Base-by-base conservation (phyloP, 2,888 invertebrate species). In the Drosophila merina region DNA sequence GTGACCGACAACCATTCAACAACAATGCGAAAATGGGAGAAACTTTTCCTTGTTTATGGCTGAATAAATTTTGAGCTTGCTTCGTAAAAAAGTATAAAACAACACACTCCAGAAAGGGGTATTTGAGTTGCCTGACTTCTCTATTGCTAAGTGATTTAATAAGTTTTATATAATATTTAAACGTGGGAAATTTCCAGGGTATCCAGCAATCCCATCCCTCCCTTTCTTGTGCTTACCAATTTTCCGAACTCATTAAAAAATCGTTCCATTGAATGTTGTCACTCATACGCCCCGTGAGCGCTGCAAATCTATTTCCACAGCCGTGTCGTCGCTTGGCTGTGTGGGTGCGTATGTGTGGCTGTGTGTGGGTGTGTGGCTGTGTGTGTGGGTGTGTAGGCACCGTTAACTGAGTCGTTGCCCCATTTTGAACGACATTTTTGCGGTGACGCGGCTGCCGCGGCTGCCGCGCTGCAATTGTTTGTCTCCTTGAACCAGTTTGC, bases 401-500 rank as follows among this genome's bases (percentile, higher is more conserved):
- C 56, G 66, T 72, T 74, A 76, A 71, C 59, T 48, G 50, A 77
- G 74, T 78, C 77, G 69, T 72, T 75, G 56, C 44, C 52, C 59
- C 52, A 36, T 57, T 71, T 75, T 57, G 70, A 67, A 84, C 70
- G 84, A 84, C 86, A 82, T 76, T 86, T 80, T 68, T 81, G 74
- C 69, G 76, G 60, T 70, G 42, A 62, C 44, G 66, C 28, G 40
- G 30, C 38, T 47, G 57, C 20, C 25, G 50, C 56, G 64, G 30
- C 38, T 47, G 57, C 20, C 25, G 50, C 56, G 64, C 33, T 63
- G 80, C 84, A 77, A 78, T 81, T 86, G 82, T 67, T 76, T 86
- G 79, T 84, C 79, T 81, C 82, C 82, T 83, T 83, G 82, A 86
- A 84, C 87, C 85, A 83, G 79, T 84, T 83, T 75, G 36, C 56